phyloP scores from a whole-genome alignment of 2,888 invertebrate genomes.

The Polia nebulosa region DNA sequence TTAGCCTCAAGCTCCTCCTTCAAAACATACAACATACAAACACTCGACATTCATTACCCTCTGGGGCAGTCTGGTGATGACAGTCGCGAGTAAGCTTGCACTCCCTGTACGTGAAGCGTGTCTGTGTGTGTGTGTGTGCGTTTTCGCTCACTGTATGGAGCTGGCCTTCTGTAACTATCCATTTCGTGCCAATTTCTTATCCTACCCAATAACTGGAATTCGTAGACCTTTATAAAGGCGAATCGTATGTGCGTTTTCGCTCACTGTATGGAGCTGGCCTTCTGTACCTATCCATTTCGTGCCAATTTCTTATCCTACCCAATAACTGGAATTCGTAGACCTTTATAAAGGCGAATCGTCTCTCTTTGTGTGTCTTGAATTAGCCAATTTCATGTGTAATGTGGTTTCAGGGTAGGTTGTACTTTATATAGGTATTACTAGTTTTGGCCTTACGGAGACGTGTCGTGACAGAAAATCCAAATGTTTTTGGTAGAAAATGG shows the following conservation, averaged over 20 bases:
- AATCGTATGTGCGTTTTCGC: not conserved
- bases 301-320: not conserved
- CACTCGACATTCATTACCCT: too few relatives aligned
- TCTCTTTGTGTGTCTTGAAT: slow-evolving; percentile 43
- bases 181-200: not conserved
- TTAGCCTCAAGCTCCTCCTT: too few relatives aligned
- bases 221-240: slow-evolving; percentile 16
- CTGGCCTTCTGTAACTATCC: slow-evolving; percentile 6
- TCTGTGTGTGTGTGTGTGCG: too few relatives aligned
- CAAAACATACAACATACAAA: too few relatives aligned
- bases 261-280: not conserved
- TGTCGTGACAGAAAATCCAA: too few relatives aligned
- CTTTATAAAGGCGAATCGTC: slow-evolving; percentile 16
- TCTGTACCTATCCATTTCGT: not conserved
- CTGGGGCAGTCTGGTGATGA: too few relatives aligned
- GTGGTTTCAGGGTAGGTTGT: slow-evolving; percentile 15
- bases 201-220: slow-evolving; percentile 20
- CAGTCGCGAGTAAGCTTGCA: too few relatives aligned
- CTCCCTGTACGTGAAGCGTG: not conserved
- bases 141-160: not conserved
- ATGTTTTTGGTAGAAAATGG: not conserved
- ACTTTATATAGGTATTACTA: not conserved
- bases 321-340: slow-evolving; percentile 20
- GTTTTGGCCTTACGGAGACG: too few relatives aligned
- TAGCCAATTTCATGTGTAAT: slow-evolving; percentile 28